Conservation (phyloP, 2,113 vertebrate genomes). For the Hirundichthys speculiger region DNA sequence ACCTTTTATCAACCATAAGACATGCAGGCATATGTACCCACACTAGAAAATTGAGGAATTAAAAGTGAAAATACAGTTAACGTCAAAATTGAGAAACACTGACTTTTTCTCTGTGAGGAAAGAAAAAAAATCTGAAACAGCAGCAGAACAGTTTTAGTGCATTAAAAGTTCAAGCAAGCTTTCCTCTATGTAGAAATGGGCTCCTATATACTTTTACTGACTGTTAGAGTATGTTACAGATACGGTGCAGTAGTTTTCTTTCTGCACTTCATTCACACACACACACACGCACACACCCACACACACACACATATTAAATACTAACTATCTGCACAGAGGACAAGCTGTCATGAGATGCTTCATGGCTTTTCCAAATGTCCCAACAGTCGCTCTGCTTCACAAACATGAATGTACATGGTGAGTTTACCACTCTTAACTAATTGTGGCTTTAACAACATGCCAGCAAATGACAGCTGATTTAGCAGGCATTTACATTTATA, state of each 20-base stretch:
- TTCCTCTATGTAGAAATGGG: no score
- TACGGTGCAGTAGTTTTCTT: background rate
- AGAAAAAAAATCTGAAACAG: no score
- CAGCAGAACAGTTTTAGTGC: no score
- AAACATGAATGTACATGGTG: background rate
- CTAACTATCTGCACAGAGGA: conserved; percentile 30
- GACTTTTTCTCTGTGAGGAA: no score
- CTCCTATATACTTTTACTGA: no score
- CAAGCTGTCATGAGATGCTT: conserved; percentile 31
- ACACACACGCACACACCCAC: background rate
- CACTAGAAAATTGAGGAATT: no score
- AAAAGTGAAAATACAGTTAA: no score
- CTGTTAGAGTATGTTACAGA: background rate
- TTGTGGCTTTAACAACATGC: conserved; percentile 31
- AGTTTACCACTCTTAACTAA: conserved; percentile 28
- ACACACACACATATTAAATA: conserved; percentile 1
- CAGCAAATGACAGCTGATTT: conserved; percentile 21
- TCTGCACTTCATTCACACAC: background rate
- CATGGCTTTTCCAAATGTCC: conserved; percentile 16
- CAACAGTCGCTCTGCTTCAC: conserved; percentile 6
- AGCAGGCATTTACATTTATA: conserved; percentile 34
- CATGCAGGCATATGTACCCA: no score
- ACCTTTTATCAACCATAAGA: no score
- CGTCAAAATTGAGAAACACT: no score
- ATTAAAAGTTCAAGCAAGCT: no score